Evolutionary conservation across 2,113 vertebrate species (phyloP).

Genomic region (Passerina amoena): DNA sequence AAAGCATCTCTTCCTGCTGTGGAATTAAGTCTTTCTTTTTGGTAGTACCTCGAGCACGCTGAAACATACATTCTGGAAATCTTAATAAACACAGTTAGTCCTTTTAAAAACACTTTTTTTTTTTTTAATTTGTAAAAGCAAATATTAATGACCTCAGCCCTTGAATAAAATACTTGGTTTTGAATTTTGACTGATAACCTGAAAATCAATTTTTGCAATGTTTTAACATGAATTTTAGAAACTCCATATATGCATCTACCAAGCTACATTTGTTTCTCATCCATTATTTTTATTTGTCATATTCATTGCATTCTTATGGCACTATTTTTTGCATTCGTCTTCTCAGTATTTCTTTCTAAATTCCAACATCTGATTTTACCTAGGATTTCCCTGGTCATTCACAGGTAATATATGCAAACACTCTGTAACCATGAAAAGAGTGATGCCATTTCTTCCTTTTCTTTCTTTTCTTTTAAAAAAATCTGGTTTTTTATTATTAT

Average conservation of each 20-base stretch:
- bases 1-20: background rate
- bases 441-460: background rate
- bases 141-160: background rate
- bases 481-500: background rate
- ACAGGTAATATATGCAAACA: background rate
- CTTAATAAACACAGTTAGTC: background rate
- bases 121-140: background rate
- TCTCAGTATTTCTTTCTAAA: background rate
- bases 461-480: background rate
- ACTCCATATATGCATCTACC: background rate
- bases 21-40: background rate
- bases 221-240: background rate
- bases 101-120: background rate
- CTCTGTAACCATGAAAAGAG: constrained; percentile 12
- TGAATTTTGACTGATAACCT: background rate
- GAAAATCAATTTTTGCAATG: background rate
- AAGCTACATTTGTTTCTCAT: background rate
- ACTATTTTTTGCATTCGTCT: background rate
- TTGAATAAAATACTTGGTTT: background rate
- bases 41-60: background rate
- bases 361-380: background rate
- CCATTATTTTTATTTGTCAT: background rate
- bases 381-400: constrained; percentile 7
- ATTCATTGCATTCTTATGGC: background rate
- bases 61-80: background rate